Evolutionary conservation across 2,113 vertebrate genomes (phyloP).

Genomic region (Nerophis ophidion): DNA sequence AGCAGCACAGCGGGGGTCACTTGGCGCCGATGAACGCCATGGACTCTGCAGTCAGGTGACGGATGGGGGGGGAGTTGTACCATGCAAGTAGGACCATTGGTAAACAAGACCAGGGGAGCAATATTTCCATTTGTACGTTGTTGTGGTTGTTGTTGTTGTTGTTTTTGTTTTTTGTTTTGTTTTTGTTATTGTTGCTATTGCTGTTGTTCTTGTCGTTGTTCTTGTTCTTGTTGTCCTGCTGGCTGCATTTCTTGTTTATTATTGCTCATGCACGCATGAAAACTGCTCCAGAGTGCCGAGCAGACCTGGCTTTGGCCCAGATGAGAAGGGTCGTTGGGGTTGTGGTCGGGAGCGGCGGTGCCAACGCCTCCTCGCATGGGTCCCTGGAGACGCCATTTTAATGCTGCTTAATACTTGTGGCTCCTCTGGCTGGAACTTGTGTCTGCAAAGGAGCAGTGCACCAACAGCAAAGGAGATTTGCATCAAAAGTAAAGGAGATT

Average conservation of each 20-base stretch:
- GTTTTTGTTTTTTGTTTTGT: not conserved
- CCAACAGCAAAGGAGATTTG: too few relatives aligned
- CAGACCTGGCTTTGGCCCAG: conserved; percentile 23
- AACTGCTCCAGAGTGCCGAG: conserved; percentile 7
- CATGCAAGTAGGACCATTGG: too few relatives aligned
- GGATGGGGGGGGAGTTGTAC: too few relatives aligned
- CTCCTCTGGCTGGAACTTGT: conserved; percentile 63
- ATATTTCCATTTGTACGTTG: too few relatives aligned
- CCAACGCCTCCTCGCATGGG: conserved; percentile 65
- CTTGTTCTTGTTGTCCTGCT: not conserved
- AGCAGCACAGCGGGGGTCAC: too few relatives aligned
- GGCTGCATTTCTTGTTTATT: not conserved
- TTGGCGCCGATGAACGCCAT: too few relatives aligned
- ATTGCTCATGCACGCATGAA: not conserved
- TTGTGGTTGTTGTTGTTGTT: too few relatives aligned
- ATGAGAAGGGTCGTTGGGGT: conserved; percentile 9
- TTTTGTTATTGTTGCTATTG: not conserved
- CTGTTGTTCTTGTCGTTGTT: too few relatives aligned
- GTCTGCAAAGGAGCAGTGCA: conserved; percentile 28
- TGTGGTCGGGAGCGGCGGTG: conserved; percentile 26
- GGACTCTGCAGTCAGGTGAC: too few relatives aligned
- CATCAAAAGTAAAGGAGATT: too few relatives aligned
- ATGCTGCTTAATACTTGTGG: conserved; percentile 79
- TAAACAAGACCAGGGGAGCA: too few relatives aligned
- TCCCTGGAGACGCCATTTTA: conserved; percentile 68